phyloP scores from a whole-genome alignment of 2,888 invertebrate genomes.

The Drosophila aldrichi region DNA sequence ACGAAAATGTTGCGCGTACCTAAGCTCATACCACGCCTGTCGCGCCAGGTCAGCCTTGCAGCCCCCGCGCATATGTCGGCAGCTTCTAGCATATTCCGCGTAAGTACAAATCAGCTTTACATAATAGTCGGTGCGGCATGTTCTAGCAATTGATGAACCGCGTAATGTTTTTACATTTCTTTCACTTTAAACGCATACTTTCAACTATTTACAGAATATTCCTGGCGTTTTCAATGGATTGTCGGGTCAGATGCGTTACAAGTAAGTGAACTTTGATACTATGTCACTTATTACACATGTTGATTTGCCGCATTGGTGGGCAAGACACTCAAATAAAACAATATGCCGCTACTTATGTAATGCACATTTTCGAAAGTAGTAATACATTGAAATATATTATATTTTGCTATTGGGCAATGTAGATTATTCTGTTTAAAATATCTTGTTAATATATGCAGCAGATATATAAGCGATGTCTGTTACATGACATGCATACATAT shows the following conservation, averaged over 20 bases:
- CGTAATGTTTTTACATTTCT: conserved; percentile 30
- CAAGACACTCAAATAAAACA: conserved; percentile 13
- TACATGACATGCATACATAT: background rate
- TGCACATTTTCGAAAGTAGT: conserved; percentile 1
- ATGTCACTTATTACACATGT: background rate
- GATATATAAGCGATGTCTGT: background rate
- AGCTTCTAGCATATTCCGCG: conserved; percentile 83
- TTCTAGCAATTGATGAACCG: conserved; percentile 42
- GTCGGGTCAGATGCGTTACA: conserved; percentile 78
- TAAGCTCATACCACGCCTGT: conserved; percentile 79
- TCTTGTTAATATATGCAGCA: background rate
- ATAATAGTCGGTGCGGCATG: conserved; percentile 64
- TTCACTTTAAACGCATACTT: conserved; percentile 14
- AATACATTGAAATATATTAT: conserved; percentile 1
- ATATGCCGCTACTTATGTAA: conserved; percentile 54
- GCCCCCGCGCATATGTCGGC: conserved; percentile 62
- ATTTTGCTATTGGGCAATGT: too few species aligned
- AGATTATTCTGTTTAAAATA: background rate
- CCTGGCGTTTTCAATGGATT: conserved; percentile 76
- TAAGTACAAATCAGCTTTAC: conserved; percentile 75
- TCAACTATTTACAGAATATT: conserved; percentile 64
- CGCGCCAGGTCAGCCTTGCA: conserved; percentile 68
- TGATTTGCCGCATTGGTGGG: conserved; percentile 7
- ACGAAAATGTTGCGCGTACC: conserved; percentile 81
- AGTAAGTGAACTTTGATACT: conserved; percentile 75